Percentiles rank a stretch among this genome's conserved stretches.
phyloP scores from a whole-genome alignment of 2,888 invertebrate species.

The Allolobophora icterica region DNA sequence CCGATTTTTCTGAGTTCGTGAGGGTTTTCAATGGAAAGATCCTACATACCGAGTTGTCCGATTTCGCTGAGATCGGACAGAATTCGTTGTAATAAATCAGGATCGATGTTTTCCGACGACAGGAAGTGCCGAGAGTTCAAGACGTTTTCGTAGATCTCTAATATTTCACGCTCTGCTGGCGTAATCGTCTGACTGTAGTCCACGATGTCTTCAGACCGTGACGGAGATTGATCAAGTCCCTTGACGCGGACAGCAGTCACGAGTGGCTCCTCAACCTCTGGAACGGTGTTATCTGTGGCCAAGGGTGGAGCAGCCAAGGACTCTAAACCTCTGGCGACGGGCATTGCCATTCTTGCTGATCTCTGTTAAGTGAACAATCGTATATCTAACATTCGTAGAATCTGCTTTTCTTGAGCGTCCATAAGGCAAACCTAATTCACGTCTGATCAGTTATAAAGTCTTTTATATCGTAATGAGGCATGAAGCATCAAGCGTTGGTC shows the following conservation, averaged over 20 bases:
- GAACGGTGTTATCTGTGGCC: neutral
- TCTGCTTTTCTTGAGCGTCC: too few relatives aligned
- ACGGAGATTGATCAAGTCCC: neutral
- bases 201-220: neutral
- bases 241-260: neutral
- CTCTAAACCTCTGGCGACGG: too few relatives aligned
- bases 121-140: neutral
- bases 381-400: too few relatives aligned
- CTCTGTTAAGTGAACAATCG: too few relatives aligned
- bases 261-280: neutral
- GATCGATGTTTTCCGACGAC: neutral
- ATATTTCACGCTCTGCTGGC: conserved; percentile 19
- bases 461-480: too few relatives aligned
- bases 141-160: neutral
- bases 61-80: conserved; percentile 12
- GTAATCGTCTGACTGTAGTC: neutral
- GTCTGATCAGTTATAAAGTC: too few relatives aligned
- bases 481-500: too few relatives aligned
- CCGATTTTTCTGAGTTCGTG: too few relatives aligned
- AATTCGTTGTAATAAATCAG: neutral
- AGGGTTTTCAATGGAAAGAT: too few relatives aligned
- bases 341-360: too few relatives aligned
- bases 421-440: too few relatives aligned
- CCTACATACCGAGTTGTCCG: conserved; percentile 28
- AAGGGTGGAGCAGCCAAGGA: too few relatives aligned